Conservation (phyloP, 2,797 vertebrate species). For the Cryptoblepharus egeriae region DNA sequence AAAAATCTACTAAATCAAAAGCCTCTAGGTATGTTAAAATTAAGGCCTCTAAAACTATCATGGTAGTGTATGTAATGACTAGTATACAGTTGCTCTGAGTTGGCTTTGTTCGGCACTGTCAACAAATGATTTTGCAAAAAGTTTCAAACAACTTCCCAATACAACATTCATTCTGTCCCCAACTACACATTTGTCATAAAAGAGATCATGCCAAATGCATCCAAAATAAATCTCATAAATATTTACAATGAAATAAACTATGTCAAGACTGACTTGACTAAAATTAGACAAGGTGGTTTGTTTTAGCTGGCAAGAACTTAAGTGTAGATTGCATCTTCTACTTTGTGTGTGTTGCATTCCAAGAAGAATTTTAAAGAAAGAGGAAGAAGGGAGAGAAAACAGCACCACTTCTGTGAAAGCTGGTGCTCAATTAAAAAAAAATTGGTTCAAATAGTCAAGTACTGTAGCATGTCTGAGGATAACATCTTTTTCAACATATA, state of each 20-base stretch:
- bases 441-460: background rate
- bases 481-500: background rate
- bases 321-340: conserved; percentile 1
- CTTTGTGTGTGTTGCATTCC: background rate
- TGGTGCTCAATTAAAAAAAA: background rate
- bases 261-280: background rate
- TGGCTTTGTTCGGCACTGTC: background rate
- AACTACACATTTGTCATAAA: background rate
- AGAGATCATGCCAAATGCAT: background rate
- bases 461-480: background rate
- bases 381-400: background rate
- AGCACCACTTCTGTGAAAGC: background rate
- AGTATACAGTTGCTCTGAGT: background rate
- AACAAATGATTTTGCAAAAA: background rate
- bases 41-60: background rate
- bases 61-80: background rate
- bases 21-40: background rate
- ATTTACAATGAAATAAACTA: conserved; percentile 27
- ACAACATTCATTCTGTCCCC: background rate
- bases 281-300: background rate
- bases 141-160: background rate
- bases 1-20: background rate
- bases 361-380: background rate
- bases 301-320: background rate
- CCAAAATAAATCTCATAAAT: conserved; percentile 11